A percentile compares a stretch with the other conserved stretches of the same genome.
These are phyloP conservation scores for Epinephelus malabaricus DNA, from an alignment of 2,797 vertebrate species.

Conservation along the genomic window DNA sequence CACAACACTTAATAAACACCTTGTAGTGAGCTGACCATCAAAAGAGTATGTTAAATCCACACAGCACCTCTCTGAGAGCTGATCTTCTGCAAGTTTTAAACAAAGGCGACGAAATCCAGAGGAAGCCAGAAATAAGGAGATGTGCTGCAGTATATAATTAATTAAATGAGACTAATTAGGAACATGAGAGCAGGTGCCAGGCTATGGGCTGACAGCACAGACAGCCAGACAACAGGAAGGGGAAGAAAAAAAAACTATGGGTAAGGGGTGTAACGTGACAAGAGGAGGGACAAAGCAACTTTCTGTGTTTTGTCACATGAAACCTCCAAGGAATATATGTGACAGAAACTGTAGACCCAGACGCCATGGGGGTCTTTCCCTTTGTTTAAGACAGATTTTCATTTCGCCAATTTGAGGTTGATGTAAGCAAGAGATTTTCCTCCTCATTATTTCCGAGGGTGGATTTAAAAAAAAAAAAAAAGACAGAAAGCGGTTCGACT, in stretches of 20 bases:
- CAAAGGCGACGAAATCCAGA: slow-evolving; percentile 70
- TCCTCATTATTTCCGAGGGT: slow-evolving; percentile 81
- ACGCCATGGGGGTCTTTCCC: slow-evolving; percentile 83
- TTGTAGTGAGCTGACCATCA: slow-evolving; percentile 6
- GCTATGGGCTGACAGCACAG: slow-evolving; percentile 89
- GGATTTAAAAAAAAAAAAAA: slow-evolving; percentile 54
- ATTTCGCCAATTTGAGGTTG: slow-evolving; percentile 84
- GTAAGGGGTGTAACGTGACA: slow-evolving; percentile 89
- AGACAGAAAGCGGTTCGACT: slow-evolving; percentile 32
- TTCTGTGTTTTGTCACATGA: slow-evolving; percentile 91
- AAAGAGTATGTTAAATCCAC: slow-evolving; percentile 11
- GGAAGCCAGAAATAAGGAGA: slow-evolving; percentile 80
- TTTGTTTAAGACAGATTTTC: slow-evolving; percentile 86
- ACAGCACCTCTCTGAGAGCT: slow-evolving; percentile 33
- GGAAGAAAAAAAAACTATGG: slow-evolving; percentile 76
- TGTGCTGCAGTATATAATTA: slow-evolving; percentile 90
- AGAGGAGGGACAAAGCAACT: slow-evolving; percentile 90
- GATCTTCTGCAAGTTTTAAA: slow-evolving; percentile 63
- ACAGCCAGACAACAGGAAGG: slow-evolving; percentile 87
- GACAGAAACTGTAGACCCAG: slow-evolving; percentile 86
- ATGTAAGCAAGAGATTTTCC: slow-evolving; percentile 82
- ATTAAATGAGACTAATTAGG: slow-evolving; percentile 93
- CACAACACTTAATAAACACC: slow-evolving; percentile 30
- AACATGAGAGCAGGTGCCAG: slow-evolving; percentile 92
- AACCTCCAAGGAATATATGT: slow-evolving; percentile 89